Base-by-base conservation (phyloP, 1,140 invertebrate genomes). In the Phortica variegata region DNA sequence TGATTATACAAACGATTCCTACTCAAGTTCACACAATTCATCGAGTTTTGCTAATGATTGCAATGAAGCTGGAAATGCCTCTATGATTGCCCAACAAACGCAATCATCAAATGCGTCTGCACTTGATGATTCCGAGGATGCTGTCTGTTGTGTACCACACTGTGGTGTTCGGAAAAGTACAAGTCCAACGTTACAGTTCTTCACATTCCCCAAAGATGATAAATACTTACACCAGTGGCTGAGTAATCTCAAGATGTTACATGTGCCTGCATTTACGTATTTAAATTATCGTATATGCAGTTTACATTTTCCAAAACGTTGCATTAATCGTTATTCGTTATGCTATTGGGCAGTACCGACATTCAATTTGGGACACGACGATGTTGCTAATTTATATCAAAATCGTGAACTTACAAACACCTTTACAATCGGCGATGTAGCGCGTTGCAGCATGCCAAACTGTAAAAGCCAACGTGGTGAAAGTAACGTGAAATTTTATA, bases 291-390 rank as follows among this genome's bases (percentile, higher is more conserved):
- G 70, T 5, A 73, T 73, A 32, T 73, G 70, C 37, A 73, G 70
- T 44, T 65, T 73, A 58, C 70, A 73, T 49, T 73, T 73, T 18
- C 70, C 70, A 2, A 73, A 73, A 41, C 70, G 70, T 18, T 73
- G 69, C 32, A 73, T 73, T 6, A 73, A 73, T 52, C 62, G 62
- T 1, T 73, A 73, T 36, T 73, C 70, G 0, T 26, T 73, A 23
- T 73, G 70, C 52, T 73, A 73, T 45, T 73, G 70, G 70, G 70
- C 70, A 2, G 70, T 73, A 49, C 70, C 70, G 5, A 73, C 70
- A 2, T 73, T 73, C 17, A 73, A 73, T 56, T 43, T 73, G 38
- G 70, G 70, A 1, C 70, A 73, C 20, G 70, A 73, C 12, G 70
- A 73, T 57, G 65, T 73, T 1, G 70, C 70, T 15, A 73, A 73